Conservation (phyloP, 2,888 invertebrate species). For the Eupeodes luniger region DNA sequence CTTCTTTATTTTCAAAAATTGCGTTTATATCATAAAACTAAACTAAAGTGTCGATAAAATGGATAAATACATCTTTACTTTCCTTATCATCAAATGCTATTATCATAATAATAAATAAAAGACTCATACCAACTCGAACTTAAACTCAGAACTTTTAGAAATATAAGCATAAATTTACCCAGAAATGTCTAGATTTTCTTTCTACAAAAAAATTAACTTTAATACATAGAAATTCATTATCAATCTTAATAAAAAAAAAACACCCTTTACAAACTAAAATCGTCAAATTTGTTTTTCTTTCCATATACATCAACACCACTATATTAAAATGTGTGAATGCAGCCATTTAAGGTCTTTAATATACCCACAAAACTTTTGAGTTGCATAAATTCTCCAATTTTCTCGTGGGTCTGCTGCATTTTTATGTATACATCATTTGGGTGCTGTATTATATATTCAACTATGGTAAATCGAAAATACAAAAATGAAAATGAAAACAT, state of each 20-base stretch:
- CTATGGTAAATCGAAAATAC: constrained; percentile 19
- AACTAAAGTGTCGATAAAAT: too few species aligned
- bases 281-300: neutral
- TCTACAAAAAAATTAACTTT: too few species aligned
- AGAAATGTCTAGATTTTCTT: too few species aligned
- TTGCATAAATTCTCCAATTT: constrained; percentile 65
- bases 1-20: too few species aligned
- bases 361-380: constrained; percentile 55
- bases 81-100: too few species aligned
- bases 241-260: neutral
- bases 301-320: neutral
- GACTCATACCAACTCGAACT: too few species aligned
- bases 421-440: neutral
- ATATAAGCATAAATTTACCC: too few species aligned
- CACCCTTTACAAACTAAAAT: neutral
- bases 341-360: neutral
- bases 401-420: constrained; percentile 41
- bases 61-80: too few species aligned
- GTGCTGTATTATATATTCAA: constrained; percentile 13
- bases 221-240: too few species aligned
- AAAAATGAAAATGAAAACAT: constrained; percentile 3
- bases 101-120: too few species aligned
- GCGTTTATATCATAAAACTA: too few species aligned
- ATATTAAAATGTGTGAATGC: constrained; percentile 15
- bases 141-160: too few species aligned